These are phyloP conservation scores for Bibio marci DNA, from an alignment of 2,888 invertebrate genomes.

Conservation along the genomic window DNA sequence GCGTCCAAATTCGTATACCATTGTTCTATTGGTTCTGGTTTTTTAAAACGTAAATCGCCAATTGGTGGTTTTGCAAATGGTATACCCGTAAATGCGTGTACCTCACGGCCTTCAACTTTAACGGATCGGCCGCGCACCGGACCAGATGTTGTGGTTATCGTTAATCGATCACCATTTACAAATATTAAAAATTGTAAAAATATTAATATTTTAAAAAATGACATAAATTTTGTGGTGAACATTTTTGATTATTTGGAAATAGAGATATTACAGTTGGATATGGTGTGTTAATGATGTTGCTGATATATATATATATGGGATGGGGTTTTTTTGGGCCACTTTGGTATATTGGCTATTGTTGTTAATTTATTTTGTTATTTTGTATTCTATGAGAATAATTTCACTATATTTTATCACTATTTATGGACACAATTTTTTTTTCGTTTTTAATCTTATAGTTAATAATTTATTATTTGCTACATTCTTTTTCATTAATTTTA, in stretches of 20 bases:
- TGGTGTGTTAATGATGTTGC: neutral
- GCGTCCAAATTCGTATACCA: constrained; percentile 79
- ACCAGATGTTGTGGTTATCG: constrained; percentile 70
- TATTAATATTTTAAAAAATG: constrained; percentile 1
- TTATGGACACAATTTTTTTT: no score
- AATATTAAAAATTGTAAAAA: constrained; percentile 8
- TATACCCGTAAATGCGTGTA: constrained; percentile 76
- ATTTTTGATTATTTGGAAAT: neutral
- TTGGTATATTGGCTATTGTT: no score
- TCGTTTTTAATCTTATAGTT: no score
- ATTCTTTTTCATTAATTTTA: no score
- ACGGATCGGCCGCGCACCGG: constrained; percentile 64
- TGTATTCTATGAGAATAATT: no score
- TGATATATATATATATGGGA: no score
- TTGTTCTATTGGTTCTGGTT: constrained; percentile 69
- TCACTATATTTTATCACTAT: no score
- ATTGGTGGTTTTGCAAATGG: constrained; percentile 84
- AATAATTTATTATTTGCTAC: no score
- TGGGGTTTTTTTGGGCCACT: no score
- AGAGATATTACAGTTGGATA: neutral
- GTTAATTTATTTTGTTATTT: no score
- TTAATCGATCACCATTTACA: constrained; percentile 44
- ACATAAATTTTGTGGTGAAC: constrained; percentile 2
- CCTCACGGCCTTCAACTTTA: constrained; percentile 66
- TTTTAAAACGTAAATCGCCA: constrained; percentile 67